Evolutionary conservation across 2,888 invertebrate genomes (phyloP).

Genomic region (Prosopocoilus inquinatus): DNA sequence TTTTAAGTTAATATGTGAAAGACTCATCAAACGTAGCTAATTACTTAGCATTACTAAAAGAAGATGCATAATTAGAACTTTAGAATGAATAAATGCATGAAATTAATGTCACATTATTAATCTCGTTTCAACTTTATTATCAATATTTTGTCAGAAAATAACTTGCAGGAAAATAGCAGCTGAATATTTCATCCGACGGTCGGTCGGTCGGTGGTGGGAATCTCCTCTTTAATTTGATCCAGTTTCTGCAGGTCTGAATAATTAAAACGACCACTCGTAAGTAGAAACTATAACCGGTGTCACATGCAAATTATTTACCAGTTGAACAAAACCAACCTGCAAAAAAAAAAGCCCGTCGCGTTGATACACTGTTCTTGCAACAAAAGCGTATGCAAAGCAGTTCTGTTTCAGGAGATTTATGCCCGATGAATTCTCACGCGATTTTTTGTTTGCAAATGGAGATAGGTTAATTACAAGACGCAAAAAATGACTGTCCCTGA

Average conservation of each 20-base stretch:
- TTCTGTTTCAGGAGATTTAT: conserved; percentile 32
- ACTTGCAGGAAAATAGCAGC: neutral
- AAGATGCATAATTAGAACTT: too few relatives aligned
- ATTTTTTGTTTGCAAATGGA: neutral
- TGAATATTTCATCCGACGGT: conserved; percentile 11
- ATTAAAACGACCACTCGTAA: conserved; percentile 25
- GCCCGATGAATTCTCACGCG: conserved; percentile 33
- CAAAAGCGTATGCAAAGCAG: conserved; percentile 33
- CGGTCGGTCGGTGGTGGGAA: conserved; percentile 9
- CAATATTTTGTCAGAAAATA: too few relatives aligned
- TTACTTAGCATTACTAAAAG: too few relatives aligned
- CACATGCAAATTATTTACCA: conserved; percentile 34
- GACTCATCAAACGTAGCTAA: too few relatives aligned
- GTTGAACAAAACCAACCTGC: conserved; percentile 36
- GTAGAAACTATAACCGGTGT: conserved; percentile 36
- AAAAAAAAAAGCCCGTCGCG: conserved; percentile 39
- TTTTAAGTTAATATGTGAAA: too few relatives aligned
- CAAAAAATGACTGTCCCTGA: too few relatives aligned
- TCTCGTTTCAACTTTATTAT: too few relatives aligned
- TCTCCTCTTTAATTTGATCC: conserved; percentile 20
- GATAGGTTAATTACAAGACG: too few relatives aligned
- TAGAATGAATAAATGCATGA: too few relatives aligned
- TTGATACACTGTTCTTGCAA: conserved; percentile 34
- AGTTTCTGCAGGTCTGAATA: conserved; percentile 24
- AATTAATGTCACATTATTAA: too few relatives aligned